These are phyloP conservation scores for Monopterus albus DNA, from an alignment of 2,113 vertebrate species.

Conservation along the genomic window DNA sequence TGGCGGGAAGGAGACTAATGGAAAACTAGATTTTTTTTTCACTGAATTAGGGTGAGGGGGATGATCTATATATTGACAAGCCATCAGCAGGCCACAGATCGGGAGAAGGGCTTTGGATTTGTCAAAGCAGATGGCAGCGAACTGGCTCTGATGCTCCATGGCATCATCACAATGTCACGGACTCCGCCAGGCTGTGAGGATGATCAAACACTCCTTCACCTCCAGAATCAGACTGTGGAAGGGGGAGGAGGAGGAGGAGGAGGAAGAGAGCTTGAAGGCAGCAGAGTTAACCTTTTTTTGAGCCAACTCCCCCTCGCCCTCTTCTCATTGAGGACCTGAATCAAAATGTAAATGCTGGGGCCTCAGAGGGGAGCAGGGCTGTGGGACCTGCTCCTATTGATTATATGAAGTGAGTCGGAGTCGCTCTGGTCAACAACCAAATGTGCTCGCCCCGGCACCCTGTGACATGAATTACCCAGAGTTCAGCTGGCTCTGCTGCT, in stretches of 20 bases:
- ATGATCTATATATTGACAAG: slow-evolving; percentile 99
- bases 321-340: slow-evolving; percentile 40
- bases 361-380: slow-evolving; percentile 27
- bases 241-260: neutral
- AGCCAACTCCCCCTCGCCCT: slow-evolving; percentile 37
- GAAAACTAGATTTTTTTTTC: slow-evolving; percentile 99
- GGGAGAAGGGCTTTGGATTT: slow-evolving; percentile 97
- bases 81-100: slow-evolving; percentile 96
- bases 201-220: slow-evolving; percentile 43
- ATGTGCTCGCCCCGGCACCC: slow-evolving; percentile 48
- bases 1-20: slow-evolving; percentile 95
- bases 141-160: slow-evolving; percentile 88
- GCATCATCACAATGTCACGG: slow-evolving; percentile 69
- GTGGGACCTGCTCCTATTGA: slow-evolving; percentile 64
- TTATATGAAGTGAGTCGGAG: slow-evolving; percentile 57
- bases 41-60: slow-evolving; percentile 93
- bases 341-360: slow-evolving; percentile 74
- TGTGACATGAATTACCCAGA: slow-evolving; percentile 71
- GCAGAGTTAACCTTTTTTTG: slow-evolving; percentile 61
- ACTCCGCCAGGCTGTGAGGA: neutral
- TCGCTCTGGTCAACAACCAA: slow-evolving; percentile 53
- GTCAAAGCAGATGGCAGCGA: slow-evolving; percentile 86
- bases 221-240: neutral
- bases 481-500: slow-evolving; percentile 54
- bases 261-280: slow-evolving; percentile 32